Percentiles rank a stretch among this genome's conserved stretches.
These are phyloP conservation scores for Eupelmus urozonus DNA, from an alignment of 2,888 invertebrate genomes.

Conservation along the genomic window DNA sequence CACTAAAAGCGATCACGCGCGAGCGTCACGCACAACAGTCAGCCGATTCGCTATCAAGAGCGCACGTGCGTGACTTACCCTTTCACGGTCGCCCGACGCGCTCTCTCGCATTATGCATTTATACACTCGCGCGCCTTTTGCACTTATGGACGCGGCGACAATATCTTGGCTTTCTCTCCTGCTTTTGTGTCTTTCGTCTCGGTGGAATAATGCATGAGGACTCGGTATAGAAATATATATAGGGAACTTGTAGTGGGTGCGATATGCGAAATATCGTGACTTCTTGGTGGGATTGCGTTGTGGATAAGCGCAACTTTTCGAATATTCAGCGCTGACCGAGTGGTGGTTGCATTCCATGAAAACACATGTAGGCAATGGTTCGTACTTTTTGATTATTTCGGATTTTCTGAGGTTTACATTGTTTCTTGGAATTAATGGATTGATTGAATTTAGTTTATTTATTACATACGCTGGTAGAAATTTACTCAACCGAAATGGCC, in stretches of 20 bases:
- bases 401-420: too few species aligned
- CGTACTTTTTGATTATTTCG: too few species aligned
- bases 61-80: slow-evolving; percentile 50
- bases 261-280: too few species aligned
- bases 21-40: neutral
- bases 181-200: slow-evolving; percentile 11
- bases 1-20: slow-evolving; percentile 9
- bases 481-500: too few species aligned
- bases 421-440: too few species aligned
- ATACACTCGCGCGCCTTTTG: slow-evolving; percentile 51
- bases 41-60: slow-evolving; percentile 29
- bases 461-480: too few species aligned
- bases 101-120: slow-evolving; percentile 27
- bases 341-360: too few species aligned
- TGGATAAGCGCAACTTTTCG: too few species aligned
- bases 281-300: too few species aligned
- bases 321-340: too few species aligned
- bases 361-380: too few species aligned
- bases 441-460: too few species aligned
- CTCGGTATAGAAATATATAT: slow-evolving; percentile 43
- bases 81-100: slow-evolving; percentile 24
- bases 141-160: slow-evolving; percentile 37
- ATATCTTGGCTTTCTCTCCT: slow-evolving; percentile 26
- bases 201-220: slow-evolving; percentile 60
- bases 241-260: neutral